phyloP scores from a whole-genome alignment of 1,140 invertebrate species.

The Bombus difficillimus region DNA sequence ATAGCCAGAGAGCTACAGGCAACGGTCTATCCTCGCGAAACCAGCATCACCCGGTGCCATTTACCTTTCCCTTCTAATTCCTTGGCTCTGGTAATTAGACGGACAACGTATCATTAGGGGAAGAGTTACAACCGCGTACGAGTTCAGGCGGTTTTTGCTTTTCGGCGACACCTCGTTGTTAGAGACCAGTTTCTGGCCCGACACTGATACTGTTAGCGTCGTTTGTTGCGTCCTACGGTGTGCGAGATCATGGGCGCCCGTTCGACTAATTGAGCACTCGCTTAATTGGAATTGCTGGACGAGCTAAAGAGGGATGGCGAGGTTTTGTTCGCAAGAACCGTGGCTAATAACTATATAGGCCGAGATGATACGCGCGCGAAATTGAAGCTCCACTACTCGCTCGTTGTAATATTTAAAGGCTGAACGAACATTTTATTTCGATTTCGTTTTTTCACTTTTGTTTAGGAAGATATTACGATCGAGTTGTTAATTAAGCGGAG shows the following conservation, averaged over 20 bases:
- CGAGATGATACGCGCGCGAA: too few species aligned
- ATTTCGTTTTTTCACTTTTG: too few species aligned
- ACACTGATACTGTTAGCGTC: background rate
- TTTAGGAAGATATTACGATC: too few species aligned
- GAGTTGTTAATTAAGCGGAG: too few species aligned
- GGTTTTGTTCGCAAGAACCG: background rate
- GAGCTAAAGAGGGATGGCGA: background rate
- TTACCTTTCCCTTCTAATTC: constrained; percentile 42
- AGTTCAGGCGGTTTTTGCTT: constrained; percentile 11
- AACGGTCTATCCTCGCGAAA: background rate
- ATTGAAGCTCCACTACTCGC: too few species aligned
- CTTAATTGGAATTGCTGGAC: background rate
- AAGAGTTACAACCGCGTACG: constrained; percentile 16
- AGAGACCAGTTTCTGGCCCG: background rate
- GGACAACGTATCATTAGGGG: constrained; percentile 37
- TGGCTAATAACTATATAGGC: too few species aligned
- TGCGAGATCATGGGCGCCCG: background rate
- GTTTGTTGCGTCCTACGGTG: background rate
- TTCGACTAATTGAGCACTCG: background rate
- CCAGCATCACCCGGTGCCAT: constrained; percentile 5
- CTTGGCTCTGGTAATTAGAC: constrained; percentile 32
- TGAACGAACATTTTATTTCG: too few species aligned
- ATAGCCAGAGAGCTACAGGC: background rate
- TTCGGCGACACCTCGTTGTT: constrained; percentile 43
- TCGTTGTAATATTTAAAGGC: too few species aligned